phyloP scores from a whole-genome alignment of 2,888 invertebrate genomes.

The Cephus rjabovi region DNA sequence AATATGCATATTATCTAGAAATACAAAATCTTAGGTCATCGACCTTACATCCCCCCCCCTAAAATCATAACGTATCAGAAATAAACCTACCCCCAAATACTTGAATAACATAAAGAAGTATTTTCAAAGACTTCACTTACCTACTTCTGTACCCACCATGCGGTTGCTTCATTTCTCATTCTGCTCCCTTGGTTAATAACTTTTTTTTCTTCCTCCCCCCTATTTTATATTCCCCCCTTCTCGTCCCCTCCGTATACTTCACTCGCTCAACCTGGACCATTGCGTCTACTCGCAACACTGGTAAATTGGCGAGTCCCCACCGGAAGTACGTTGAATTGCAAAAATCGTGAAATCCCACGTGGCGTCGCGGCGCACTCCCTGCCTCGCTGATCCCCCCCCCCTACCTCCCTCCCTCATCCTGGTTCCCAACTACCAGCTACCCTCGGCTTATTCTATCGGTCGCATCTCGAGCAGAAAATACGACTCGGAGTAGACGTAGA shows the following conservation, averaged over 20 bases:
- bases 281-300: background rate
- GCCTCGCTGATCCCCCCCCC: background rate
- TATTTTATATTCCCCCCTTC: background rate
- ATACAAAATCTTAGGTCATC: background rate
- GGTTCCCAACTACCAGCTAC: background rate
- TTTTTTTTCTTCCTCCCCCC: background rate
- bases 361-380: background rate
- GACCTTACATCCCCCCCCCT: background rate
- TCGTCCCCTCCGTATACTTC: background rate
- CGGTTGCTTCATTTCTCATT: background rate
- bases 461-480: slow-evolving; percentile 25
- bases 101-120: background rate
- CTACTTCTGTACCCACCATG: background rate
- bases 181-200: background rate
- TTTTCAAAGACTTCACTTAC: background rate
- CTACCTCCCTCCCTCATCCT: background rate
- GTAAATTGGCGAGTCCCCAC: too few relatives aligned
- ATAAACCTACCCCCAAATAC: background rate
- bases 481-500: slow-evolving; percentile 13
- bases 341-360: background rate
- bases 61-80: background rate
- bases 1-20: background rate
- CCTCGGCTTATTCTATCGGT: background rate
- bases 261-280: background rate
- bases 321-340: slow-evolving; percentile 2